phyloP scores from a whole-genome alignment of 2,888 invertebrate species.

The Lycocerus yunnanus region DNA sequence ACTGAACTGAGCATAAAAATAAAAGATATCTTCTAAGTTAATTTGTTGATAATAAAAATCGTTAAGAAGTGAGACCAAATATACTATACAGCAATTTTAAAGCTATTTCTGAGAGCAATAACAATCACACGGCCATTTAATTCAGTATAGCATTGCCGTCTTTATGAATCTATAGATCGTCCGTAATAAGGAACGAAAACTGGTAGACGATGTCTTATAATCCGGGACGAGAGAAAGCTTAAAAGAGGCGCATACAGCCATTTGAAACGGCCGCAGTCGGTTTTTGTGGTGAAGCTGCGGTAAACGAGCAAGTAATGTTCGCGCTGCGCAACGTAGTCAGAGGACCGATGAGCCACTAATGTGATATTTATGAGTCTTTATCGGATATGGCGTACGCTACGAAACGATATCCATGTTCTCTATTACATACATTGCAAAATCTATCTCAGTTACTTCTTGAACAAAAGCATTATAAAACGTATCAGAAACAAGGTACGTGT shows the following conservation, averaged over 20 bases:
- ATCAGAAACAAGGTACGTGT: neutral
- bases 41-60: neutral
- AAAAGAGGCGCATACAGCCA: slow-evolving; percentile 40
- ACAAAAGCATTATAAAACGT: neutral
- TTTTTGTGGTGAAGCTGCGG: slow-evolving; percentile 51
- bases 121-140: slow-evolving; percentile 22
- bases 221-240: slow-evolving; percentile 28
- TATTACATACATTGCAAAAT: slow-evolving; percentile 45
- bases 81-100: neutral
- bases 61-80: neutral
- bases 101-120: slow-evolving; percentile 1
- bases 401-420: slow-evolving; percentile 43
- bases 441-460: slow-evolving; percentile 25
- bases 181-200: slow-evolving; percentile 24
- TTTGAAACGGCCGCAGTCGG: slow-evolving; percentile 43
- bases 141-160: slow-evolving; percentile 18
- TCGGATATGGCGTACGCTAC: slow-evolving; percentile 46
- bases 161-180: slow-evolving; percentile 27
- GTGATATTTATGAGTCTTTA: slow-evolving; percentile 54
- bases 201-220: slow-evolving; percentile 24
- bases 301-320: slow-evolving; percentile 54
- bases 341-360: slow-evolving; percentile 51
- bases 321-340: slow-evolving; percentile 48
- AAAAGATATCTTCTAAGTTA: neutral
- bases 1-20: neutral